Evolutionary conservation across 2,888 invertebrate genomes (phyloP), one percentile per base, ranked within the genome.

Genomic region (Gortyna flavago): DNA sequence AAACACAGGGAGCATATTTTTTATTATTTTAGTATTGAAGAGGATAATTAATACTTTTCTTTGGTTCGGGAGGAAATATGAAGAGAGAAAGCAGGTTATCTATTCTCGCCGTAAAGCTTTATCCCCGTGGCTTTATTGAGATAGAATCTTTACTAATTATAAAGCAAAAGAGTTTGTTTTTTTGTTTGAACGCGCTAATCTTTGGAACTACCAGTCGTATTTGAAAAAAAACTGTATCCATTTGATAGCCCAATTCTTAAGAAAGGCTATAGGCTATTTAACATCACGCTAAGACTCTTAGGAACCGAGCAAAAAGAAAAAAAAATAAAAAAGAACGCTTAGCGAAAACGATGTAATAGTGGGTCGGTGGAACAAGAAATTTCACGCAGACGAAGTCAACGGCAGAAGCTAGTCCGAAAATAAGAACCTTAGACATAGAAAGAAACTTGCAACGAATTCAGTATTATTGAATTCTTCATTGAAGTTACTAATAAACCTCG

Each of bases 1-100:
- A 79, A 75, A 74, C 81, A 86, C 82, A 88, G 64, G 67, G 38
- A 74, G 82, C 62, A 71, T 83, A 86, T 44, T 13, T 11, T 89
- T 84, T 89, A 87, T 86, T 88, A 79, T 81, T 72, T 74, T 75
- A 79, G 68, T 89, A 77, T 88, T 79, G 72, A 75, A 77, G 71
- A 83, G 81, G 75, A 83, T 84, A 85, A 71, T 79, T 84, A 85
- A 71, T 79, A 79, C 72, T 66, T 77, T 76, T 81, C 72, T 79
- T 75, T 67, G 48, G 87, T 57, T 75, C 41, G 67, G 48, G 16
- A 73, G 61, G 48, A 72, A 73, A 80, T 78, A 72, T 64, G 65
- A 72, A 75, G 66, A 71, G 66, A 72, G 72, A 79, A 78, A 85
- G 38, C 85, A 80, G 70, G 73, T 68, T 72, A 75, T 71, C 78